Conservation (phyloP, 2,888 invertebrate genomes). For the Tetragnatha montana region DNA sequence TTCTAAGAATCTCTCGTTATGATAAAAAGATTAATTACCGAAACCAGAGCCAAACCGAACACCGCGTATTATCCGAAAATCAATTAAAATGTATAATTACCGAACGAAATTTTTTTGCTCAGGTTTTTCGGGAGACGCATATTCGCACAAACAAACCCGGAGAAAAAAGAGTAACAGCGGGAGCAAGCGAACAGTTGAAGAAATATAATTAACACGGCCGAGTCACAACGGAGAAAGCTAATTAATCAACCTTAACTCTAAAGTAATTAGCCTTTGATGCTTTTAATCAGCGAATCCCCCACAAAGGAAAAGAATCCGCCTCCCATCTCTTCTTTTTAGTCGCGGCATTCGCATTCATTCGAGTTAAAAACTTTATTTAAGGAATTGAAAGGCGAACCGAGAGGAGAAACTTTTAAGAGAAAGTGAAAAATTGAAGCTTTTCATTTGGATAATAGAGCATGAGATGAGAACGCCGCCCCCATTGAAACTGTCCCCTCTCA, state of each 20-base stretch:
- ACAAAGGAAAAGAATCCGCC: conserved; percentile 17
- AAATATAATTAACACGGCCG: conserved; percentile 66
- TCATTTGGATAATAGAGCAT: conserved; percentile 69
- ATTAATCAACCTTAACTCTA: conserved; percentile 68
- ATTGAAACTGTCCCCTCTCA: conserved; percentile 48
- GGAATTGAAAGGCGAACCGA: conserved; percentile 39
- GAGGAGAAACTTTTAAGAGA: conserved; percentile 58
- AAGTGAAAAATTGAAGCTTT: conserved; percentile 59
- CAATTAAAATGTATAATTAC: conserved; percentile 43
- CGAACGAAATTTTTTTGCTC: background rate
- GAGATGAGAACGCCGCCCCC: conserved; percentile 25
- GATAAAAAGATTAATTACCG: conserved; percentile 14
- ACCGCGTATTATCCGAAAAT: conserved; percentile 16
- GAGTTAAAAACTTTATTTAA: conserved; percentile 62
- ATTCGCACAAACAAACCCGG: background rate
- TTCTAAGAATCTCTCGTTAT: conserved; percentile 2
- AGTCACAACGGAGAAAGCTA: conserved; percentile 59
- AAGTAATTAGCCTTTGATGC: conserved; percentile 68
- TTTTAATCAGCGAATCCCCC: conserved; percentile 52
- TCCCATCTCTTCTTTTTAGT: conserved; percentile 9
- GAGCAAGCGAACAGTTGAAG: conserved; percentile 41
- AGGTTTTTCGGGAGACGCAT: background rate
- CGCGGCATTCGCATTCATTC: background rate
- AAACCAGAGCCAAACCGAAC: conserved; percentile 25
- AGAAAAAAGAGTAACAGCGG: background rate